Percentiles rank a stretch among this genome's conserved stretches.
Evolutionary conservation across 1,140 invertebrate genomes (phyloP).

Genomic region (Ostrea edulis): DNA sequence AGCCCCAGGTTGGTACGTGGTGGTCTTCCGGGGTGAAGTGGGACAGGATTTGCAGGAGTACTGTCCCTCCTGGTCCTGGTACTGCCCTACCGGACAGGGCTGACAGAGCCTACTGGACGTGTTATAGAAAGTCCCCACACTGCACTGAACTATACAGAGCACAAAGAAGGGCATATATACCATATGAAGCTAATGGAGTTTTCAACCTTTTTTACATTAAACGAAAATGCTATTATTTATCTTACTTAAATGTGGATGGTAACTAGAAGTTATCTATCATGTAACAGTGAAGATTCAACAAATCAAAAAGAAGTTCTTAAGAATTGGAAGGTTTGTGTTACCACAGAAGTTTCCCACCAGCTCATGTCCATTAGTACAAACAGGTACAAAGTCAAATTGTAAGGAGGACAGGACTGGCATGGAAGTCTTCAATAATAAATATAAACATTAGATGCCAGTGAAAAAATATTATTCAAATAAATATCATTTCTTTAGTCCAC

Average conservation of each 20-base stretch:
- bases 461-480: background rate
- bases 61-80: conserved; percentile 52
- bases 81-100: conserved; percentile 38
- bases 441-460: background rate
- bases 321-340: background rate
- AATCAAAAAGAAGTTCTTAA: no score
- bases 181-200: no score
- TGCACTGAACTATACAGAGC: conserved; percentile 51
- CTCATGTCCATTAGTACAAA: conserved; percentile 40
- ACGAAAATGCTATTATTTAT: no score
- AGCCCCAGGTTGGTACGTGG: conserved; percentile 56
- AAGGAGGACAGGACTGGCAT: conserved; percentile 17
- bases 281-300: no score
- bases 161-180: no score
- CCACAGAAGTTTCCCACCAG: conserved; percentile 46
- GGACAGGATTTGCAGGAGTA: conserved; percentile 46
- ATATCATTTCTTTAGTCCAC: background rate
- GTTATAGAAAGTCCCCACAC: conserved; percentile 39
- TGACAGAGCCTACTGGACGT: background rate
- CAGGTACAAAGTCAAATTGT: conserved; percentile 30
- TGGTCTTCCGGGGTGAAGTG: conserved; percentile 81
- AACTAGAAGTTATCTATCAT: no score
- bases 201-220: no score
- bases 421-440: background rate
- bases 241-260: no score